A percentile compares a stretch with the other conserved stretches of the same genome.
Conservation (phyloP, 2,888 invertebrate species). For the Ochropleura plecta region DNA sequence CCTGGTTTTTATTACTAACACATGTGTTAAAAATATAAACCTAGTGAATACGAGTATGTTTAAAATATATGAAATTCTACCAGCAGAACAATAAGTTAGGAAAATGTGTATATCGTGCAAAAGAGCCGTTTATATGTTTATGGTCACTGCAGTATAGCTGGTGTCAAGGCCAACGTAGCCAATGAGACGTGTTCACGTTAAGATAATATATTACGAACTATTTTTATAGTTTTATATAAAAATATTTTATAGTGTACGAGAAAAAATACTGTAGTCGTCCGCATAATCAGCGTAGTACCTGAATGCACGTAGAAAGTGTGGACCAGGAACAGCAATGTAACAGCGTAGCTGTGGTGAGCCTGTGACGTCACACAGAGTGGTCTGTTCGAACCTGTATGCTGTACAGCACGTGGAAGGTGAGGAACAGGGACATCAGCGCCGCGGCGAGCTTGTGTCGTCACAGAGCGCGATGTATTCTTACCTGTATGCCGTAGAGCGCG, state of each 20-base stretch:
- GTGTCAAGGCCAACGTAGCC: slow-evolving; percentile 47
- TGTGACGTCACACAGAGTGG: neutral
- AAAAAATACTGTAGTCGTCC: neutral
- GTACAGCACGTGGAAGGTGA: slow-evolving; percentile 96
- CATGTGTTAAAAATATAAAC: neutral
- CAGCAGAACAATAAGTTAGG: slow-evolving; percentile 19
- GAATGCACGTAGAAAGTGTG: slow-evolving; percentile 95
- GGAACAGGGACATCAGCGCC: slow-evolving; percentile 94
- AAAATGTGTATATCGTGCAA: slow-evolving; percentile 52
- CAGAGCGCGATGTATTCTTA: slow-evolving; percentile 81
- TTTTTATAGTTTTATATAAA: slow-evolving; percentile 33
- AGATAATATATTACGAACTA: slow-evolving; percentile 30
- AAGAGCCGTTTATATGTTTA: slow-evolving; percentile 56
- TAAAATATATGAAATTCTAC: slow-evolving; percentile 16
- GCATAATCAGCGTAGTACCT: slow-evolving; percentile 78
- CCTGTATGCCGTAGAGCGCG: slow-evolving; percentile 92
- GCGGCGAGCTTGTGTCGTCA: slow-evolving; percentile 96
- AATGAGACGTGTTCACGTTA: slow-evolving; percentile 39
- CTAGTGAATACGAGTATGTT: neutral
- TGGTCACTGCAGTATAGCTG: slow-evolving; percentile 55
- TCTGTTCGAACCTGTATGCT: slow-evolving; percentile 91
- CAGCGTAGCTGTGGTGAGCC: slow-evolving; percentile 90
- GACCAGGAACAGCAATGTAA: slow-evolving; percentile 94
- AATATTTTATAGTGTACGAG: neutral
- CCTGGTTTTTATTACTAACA: neutral